Evolutionary conservation across 2,797 vertebrate genomes (phyloP).

Genomic region (Crenuchus spilurus): DNA sequence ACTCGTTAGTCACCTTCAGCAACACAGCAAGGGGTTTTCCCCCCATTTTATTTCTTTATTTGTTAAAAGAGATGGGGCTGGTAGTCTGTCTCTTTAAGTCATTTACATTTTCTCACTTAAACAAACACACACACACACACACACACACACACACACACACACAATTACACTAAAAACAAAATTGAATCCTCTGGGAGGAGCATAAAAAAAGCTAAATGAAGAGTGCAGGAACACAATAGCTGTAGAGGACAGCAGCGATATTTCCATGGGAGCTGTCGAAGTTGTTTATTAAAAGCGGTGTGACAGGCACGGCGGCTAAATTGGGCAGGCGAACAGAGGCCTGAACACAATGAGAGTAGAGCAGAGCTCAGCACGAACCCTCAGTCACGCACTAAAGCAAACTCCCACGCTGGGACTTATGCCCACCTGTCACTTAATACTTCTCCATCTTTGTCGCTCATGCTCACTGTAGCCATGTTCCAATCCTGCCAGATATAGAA

Average conservation of each 20-base stretch:
- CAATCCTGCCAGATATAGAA: slow-evolving; percentile 3
- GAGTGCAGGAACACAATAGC: slow-evolving; percentile 29
- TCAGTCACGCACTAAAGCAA: slow-evolving; percentile 36
- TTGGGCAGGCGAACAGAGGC: slow-evolving; percentile 41
- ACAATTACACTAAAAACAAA: slow-evolving; percentile 17
- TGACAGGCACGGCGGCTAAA: slow-evolving; percentile 47
- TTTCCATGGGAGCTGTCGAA: slow-evolving; percentile 40
- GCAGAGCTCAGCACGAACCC: slow-evolving; percentile 18
- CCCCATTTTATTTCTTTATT: slow-evolving; percentile 17
- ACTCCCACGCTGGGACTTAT: slow-evolving; percentile 45
- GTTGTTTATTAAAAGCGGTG: slow-evolving; percentile 51
- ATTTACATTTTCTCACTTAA: slow-evolving; percentile 17
- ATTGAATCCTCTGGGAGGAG: slow-evolving; percentile 39
- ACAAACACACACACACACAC: slow-evolving; percentile 14
- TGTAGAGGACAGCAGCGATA: slow-evolving; percentile 42
- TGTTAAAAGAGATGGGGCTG: slow-evolving; percentile 30
- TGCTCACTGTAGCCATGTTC: neutral
- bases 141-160: slow-evolving; percentile 14
- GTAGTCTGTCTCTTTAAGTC: slow-evolving; percentile 31
- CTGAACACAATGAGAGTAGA: slow-evolving; percentile 34
- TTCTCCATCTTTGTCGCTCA: slow-evolving; percentile 27
- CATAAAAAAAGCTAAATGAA: slow-evolving; percentile 27
- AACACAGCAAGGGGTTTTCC: neutral
- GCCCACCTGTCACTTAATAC: slow-evolving; percentile 46
- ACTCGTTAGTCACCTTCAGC: slow-evolving; percentile 17